Conservation (phyloP, 2,888 invertebrate genomes). For the Cerastoderma edule region DNA sequence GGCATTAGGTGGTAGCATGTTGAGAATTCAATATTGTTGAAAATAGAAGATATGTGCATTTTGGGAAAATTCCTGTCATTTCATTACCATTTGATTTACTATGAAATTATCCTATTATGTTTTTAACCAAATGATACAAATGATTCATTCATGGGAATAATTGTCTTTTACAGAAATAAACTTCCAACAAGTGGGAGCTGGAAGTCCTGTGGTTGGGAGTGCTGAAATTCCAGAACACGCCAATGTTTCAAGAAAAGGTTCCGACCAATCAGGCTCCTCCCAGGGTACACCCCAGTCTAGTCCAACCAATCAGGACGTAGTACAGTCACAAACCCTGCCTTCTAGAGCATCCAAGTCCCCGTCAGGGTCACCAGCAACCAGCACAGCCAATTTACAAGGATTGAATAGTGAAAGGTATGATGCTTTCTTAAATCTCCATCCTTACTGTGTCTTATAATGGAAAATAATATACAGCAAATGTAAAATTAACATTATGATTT, state of each 20-base stretch:
- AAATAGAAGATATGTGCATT: not conserved
- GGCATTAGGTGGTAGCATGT: no score
- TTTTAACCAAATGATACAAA: no score
- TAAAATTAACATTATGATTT: no score
- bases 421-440: no score
- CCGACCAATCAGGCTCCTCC: slow-evolving; percentile 51
- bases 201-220: not conserved
- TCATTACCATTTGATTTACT: no score
- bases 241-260: slow-evolving; percentile 43
- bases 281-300: slow-evolving; percentile 56
- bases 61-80: not conserved
- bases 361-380: slow-evolving; percentile 50
- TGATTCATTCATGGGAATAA: no score
- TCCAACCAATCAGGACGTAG: slow-evolving; percentile 50
- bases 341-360: slow-evolving; percentile 41
- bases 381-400: slow-evolving; percentile 44
- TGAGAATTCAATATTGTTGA: not conserved
- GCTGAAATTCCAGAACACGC: slow-evolving; percentile 25
- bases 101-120: no score
- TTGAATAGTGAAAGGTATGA: slow-evolving; percentile 61
- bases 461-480: no score
- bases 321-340: slow-evolving; percentile 31
- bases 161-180: slow-evolving; percentile 16
- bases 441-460: no score
- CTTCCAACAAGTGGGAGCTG: slow-evolving; percentile 4